Percentiles rank a stretch among this genome's conserved stretches.
phyloP scores from a whole-genome alignment of 1,140 invertebrate genomes.

The Heliconius congener region DNA sequence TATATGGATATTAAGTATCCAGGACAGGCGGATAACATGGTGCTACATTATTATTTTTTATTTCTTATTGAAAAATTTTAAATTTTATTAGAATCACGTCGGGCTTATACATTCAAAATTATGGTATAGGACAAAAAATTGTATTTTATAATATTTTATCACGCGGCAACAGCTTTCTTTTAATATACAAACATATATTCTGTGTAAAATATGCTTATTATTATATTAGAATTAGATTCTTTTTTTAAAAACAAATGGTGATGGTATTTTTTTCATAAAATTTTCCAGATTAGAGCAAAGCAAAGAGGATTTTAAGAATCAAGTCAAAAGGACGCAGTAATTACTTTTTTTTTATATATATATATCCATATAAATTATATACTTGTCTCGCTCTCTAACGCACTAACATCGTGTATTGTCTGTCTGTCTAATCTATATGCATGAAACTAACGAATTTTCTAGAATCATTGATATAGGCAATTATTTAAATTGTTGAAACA shows the following conservation, averaged over 20 bases:
- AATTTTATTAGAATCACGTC: no score
- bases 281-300: constrained; percentile 72
- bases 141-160: no score
- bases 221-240: constrained; percentile 1
- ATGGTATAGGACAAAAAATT: no score
- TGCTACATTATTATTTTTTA: no score
- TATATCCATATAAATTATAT: not conserved
- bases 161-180: no score
- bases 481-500: no score
- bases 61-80: no score
- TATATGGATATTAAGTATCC: no score
- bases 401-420: constrained; percentile 25
- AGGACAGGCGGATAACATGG: no score
- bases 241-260: constrained; percentile 27
- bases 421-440: constrained; percentile 40
- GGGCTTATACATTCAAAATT: no score
- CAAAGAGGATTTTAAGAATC: constrained; percentile 77
- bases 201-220: not conserved
- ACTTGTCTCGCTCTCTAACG: constrained; percentile 32
- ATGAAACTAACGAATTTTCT: not conserved
- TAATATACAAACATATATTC: no score
- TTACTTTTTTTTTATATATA: constrained; percentile 24
- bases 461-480: not conserved
- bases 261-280: constrained; percentile 44
- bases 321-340: constrained; percentile 81